phyloP scores from a whole-genome alignment of 2,113 vertebrate genomes.

The Laticauda laticaudata region DNA sequence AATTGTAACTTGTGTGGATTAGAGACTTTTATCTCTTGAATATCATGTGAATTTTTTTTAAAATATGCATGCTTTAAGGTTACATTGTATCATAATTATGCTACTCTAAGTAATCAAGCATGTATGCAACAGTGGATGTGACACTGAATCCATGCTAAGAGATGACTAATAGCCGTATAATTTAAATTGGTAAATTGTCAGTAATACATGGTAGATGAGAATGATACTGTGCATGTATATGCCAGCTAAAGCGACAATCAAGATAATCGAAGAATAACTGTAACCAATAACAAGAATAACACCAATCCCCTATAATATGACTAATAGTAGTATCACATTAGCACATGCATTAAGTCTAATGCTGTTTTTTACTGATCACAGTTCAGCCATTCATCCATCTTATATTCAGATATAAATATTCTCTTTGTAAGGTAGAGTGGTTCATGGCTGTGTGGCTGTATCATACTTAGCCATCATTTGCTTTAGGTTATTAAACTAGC shows the following conservation, averaged over 20 bases:
- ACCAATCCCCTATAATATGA: not conserved
- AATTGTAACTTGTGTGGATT: not conserved
- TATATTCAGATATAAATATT: not conserved
- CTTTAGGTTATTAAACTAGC: not conserved
- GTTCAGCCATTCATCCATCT: not conserved
- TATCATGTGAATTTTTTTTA: not conserved
- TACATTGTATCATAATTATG: not conserved
- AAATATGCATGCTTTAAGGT: not conserved
- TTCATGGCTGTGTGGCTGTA: not conserved
- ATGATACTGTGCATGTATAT: not conserved
- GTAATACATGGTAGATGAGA: not conserved
- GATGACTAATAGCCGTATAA: not conserved
- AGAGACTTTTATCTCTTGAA: not conserved
- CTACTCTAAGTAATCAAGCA: not conserved
- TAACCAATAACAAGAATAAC: not conserved
- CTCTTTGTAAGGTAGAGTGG: not conserved
- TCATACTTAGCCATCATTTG: not conserved
- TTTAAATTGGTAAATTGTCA: not conserved
- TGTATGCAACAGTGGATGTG: not conserved
- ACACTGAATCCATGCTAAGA: not conserved
- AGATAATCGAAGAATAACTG: no score
- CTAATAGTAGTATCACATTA: not conserved
- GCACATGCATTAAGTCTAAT: not conserved
- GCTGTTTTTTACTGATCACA: not conserved
- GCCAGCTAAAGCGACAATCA: not conserved